Base-by-base conservation (phyloP, 1,140 invertebrate genomes). In the Calliphora vicina region DNA sequence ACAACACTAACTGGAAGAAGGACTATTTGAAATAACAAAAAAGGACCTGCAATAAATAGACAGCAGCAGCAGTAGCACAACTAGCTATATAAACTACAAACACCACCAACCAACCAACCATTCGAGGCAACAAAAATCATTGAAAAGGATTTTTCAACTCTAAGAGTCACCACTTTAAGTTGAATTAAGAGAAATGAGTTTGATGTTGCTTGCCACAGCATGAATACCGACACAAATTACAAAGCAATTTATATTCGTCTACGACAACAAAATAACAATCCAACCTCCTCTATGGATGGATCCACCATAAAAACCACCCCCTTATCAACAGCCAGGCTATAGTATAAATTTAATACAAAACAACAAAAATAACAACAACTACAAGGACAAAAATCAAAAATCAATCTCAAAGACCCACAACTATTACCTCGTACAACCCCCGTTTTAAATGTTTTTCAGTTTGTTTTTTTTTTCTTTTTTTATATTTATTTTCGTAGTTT, bases 171-270 rank as follows among this genome's bases (percentile, higher is more conserved):
- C 72, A 43, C 74, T 78, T 25, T 78, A 45, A 45, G 74, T 45
- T 43, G 35, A 43, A 78, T 78, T 43, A 78, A 78, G 35, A 78
- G 35, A 78, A 78, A 78, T 78, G 42, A 78, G 35, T 45, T 78
- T 26, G n/a, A 17, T 43, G 74, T 45, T 25, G 35, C 50, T 57
- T 76, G 25, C 74, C 74, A 13, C 35, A 43, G 9, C 35, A 17
- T 25, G 74, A 78, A 78, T 78, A 78, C 74, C 74, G 23, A 78
- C 35, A 78, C 74, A 78, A 78, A 78, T 78, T 78, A 78, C 74
- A 17, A 43, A 43, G 10, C 74, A 78, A 78, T 78, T 78, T 78
- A 78, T 78, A 76, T 76, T 76, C 12, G 73, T 35, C 73, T 17
- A 42, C 73, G 29, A 42, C 74, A 67, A 23, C 61, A 67, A 67